Evolutionary conservation across 1,140 invertebrate species (phyloP).

Genomic region (Leptoteleia sp.): DNA sequence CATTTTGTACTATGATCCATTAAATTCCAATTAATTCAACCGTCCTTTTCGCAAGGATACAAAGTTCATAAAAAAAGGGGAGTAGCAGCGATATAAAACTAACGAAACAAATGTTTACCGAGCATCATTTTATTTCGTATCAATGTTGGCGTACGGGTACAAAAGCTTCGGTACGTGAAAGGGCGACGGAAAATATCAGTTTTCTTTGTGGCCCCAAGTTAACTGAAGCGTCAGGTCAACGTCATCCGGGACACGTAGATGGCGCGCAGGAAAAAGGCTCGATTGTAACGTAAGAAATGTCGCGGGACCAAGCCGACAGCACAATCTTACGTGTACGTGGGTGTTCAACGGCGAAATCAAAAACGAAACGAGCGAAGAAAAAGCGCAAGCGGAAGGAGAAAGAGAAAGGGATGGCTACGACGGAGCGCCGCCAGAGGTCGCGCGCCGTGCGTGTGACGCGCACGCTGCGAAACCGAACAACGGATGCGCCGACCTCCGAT

Average conservation of each 20-base stretch:
- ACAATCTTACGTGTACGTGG: slow-evolving; percentile 58
- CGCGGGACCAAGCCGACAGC: slow-evolving; percentile 36
- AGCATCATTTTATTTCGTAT: no score
- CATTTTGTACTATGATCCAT: no score
- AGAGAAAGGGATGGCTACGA: slow-evolving; percentile 35
- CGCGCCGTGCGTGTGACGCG: slow-evolving; percentile 2
- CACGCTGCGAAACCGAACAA: no score
- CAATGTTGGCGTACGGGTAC: no score
- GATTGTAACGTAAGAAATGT: slow-evolving; percentile 49
- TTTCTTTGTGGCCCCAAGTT: slow-evolving; percentile 50
- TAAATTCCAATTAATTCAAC: no score
- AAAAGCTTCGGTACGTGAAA: no score
- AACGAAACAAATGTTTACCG: no score
- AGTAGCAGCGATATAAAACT: no score
- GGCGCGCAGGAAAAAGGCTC: slow-evolving; percentile 37
- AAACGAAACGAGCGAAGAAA: slow-evolving; percentile 37
- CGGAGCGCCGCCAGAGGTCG: slow-evolving; percentile 29
- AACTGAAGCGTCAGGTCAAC: slow-evolving; percentile 49
- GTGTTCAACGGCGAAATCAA: slow-evolving; percentile 50
- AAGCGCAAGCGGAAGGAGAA: slow-evolving; percentile 43
- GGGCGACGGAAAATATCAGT: slow-evolving; percentile 43
- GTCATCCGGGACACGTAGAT: slow-evolving; percentile 50
- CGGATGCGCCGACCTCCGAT: slow-evolving; percentile 11
- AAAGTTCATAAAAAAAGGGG: no score
- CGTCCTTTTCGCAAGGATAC: no score